Base-by-base conservation (phyloP, 2,113 vertebrate genomes). In the Sminthopsis crassicaudata region DNA sequence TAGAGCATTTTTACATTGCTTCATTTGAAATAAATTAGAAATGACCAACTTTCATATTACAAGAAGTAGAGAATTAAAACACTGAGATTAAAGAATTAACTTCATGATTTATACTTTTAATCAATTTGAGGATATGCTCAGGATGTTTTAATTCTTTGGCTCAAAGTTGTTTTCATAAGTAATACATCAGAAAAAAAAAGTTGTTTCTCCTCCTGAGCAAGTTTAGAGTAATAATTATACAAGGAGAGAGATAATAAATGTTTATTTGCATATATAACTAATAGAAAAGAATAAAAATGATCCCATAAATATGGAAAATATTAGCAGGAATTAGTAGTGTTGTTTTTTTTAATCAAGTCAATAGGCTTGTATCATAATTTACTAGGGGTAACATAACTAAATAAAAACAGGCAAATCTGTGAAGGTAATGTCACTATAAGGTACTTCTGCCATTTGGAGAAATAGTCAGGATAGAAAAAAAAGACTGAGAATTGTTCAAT, bases 21-120 rank as follows among this genome's bases (percentile, higher is more conserved):
- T 27, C 53, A 60, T 30, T 60, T 30, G 57, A 60, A 30, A 60
- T 12, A 30, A 96, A 91, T 90, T 27, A 26, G 57, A 60, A 27
- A 76, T 46, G 25, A 42, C 27, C 19, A 26, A 89, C 25, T 24
- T 27, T 91, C 57, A 30, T 16, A 42, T 52, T 3, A 53, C 1
- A 46, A 57, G 46, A 91, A 24, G 24, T 48, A 46, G 92, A 54
- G 16, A 0, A 76, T 7, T 46, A n/a, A n/a, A n/a, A n/a, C n/a
- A 26, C 46, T 9, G 51, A 10, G 76, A 51, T 51, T n/a, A 19
- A 90, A 94, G 92, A 93, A 91, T 54, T 76, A 96, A 76, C 89
- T 50, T 8, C 30, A 53, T 67, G 24, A 90, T 92, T 94, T 76
- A 76, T 5, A 42, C 48, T 51, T 51, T 51, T 51, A 51, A 51